Base-by-base conservation (phyloP, 2,113 vertebrate genomes). In the Entomyzon cyanotis region DNA sequence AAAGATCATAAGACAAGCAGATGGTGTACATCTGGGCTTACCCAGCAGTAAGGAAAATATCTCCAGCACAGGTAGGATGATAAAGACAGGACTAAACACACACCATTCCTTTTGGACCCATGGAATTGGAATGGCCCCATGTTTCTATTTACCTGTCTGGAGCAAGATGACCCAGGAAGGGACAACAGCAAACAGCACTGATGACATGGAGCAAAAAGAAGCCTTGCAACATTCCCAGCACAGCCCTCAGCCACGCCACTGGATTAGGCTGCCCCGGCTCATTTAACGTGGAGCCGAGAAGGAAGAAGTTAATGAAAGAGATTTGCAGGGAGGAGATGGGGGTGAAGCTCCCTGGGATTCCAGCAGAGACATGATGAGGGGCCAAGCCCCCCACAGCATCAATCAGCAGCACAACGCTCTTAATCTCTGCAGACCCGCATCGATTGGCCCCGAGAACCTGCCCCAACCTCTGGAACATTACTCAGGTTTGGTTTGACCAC, bases 1-100 rank as follows among this genome's bases (percentile, higher is more conserved):
- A 96, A 96, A 97, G 96, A 96, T 96, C 95, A 92, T 88, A 95
- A 96, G 95, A 95, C 92, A 96, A 97, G 80, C 96, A 97, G 96
- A 97, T 97, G 96, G 96, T 87, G 95, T 96, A 96, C 96, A 97
- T 97, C 96, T 97, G 95, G 95, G 95, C 95, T 96, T 82, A 94
- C 95, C 96, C 95, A 97, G 95, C 92, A 94, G 96, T 96, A 93
- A 96, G 92, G 92, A 92, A 84, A 97, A 84, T 67, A 75, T 92
- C 92, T 95, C 93, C 92, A 95, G 83, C 90, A 87, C 92, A 95
- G 94, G 96, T 97, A 95, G 87, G 87, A 95, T 78, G 75, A 96
- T 75, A 84, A 91, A 96, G 87, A 75, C 5, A 18, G 82, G 82
- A 77, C 82, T 92, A 70, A 97, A 94, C 59, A 77, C 10, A 87